A percentile compares a stretch with the other conserved stretches of the same genome.
phyloP scores from a whole-genome alignment of 2,113 vertebrate genomes.

The Dunckerocampus dactyliophorus region DNA sequence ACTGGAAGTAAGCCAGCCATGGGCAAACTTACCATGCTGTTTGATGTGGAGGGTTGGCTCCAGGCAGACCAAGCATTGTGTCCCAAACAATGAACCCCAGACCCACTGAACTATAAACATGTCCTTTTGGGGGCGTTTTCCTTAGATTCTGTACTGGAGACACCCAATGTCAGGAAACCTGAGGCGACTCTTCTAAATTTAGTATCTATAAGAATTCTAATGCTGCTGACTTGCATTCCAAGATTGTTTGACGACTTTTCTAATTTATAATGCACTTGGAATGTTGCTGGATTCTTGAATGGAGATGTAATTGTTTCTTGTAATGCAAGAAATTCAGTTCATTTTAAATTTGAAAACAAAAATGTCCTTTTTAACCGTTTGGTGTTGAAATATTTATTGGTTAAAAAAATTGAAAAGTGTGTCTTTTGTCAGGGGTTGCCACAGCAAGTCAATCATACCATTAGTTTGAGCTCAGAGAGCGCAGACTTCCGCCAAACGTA shows the following conservation, averaged over 20 bases:
- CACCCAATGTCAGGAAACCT: constrained; percentile 76
- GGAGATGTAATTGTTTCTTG: constrained; percentile 4
- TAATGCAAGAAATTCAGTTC: constrained; percentile 17
- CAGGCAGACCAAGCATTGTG: constrained; percentile 80
- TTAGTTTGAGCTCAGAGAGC: too few species aligned
- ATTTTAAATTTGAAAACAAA: neutral
- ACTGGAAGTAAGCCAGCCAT: constrained; percentile 66
- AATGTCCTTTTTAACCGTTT: neutral
- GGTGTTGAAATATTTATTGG: too few species aligned
- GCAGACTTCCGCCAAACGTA: too few species aligned
- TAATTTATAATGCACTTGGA: constrained; percentile 36
- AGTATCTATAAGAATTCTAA: constrained; percentile 54
- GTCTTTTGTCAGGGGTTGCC: too few species aligned
- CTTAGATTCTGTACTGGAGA: constrained; percentile 70
- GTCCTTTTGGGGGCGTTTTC: constrained; percentile 73
- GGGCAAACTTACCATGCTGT: constrained; percentile 68
- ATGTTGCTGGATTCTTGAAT: constrained; percentile 26
- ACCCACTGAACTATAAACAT: constrained; percentile 76
- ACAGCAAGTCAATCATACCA: too few species aligned
- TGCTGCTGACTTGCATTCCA: constrained; percentile 64
- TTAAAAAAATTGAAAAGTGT: too few species aligned
- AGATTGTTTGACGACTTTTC: constrained; percentile 24
- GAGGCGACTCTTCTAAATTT: constrained; percentile 68
- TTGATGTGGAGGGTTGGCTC: constrained; percentile 76
- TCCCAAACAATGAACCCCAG: constrained; percentile 79